Evolutionary conservation across 1,140 invertebrate genomes (phyloP).

Genomic region (Bombus balteatus): DNA sequence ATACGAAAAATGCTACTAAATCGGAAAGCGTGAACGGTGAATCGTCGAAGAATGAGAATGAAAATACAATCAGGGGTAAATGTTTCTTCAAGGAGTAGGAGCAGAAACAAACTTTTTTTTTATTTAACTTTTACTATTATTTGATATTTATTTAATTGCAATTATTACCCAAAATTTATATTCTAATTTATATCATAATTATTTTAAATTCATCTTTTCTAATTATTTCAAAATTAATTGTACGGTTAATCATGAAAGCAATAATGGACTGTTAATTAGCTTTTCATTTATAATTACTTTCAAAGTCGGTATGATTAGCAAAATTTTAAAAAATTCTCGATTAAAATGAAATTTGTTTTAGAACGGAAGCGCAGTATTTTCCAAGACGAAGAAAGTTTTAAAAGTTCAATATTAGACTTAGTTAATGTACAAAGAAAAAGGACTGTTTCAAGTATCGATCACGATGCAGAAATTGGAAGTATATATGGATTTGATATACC

Average conservation of each 20-base stretch:
- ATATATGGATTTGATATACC: constrained; percentile 74
- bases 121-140: neutral
- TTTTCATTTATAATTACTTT: neutral
- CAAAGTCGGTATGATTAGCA: too few relatives aligned
- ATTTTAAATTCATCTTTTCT: neutral
- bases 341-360: constrained; percentile 2
- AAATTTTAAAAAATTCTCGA: neutral
- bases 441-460: constrained; percentile 67
- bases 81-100: neutral
- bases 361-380: neutral
- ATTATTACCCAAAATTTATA: neutral
- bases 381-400: constrained; percentile 5
- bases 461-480: constrained; percentile 73
- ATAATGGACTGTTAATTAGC: neutral
- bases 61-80: neutral
- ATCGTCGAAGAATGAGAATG: neutral
- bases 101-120: neutral
- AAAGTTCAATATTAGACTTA: neutral
- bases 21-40: neutral
- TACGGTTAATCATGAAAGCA: neutral
- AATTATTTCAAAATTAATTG: neutral
- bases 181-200: neutral
- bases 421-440: constrained; percentile 21
- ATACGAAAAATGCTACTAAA: constrained; percentile 66
- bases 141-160: neutral